Base-by-base conservation (phyloP, 1,140 invertebrate species). In the Ips typographus region DNA sequence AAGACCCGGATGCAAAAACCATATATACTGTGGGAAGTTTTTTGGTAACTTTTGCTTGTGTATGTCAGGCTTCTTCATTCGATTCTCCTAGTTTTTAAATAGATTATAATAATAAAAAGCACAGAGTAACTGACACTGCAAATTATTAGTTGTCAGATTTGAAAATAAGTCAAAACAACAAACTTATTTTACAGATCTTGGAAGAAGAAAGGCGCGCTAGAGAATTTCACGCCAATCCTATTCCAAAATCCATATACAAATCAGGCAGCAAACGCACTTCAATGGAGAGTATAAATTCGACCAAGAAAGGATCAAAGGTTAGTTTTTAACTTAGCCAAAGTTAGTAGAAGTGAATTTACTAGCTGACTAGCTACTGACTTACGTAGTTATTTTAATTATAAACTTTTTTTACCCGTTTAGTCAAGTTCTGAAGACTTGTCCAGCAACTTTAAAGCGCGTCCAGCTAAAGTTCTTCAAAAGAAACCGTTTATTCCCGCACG, bases 211-310 rank as follows among this genome's bases (percentile, higher is more conserved):
- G 78, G 65, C 78, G 78, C 68, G 71, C 74, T 6, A 68, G 77
- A 4, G 77, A 82, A 62, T 84, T 83, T 72, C 80, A 81, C 71
- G 82, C 82, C 4, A 79, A 78, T 5, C 82, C 81, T 1, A 44
- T 79, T 22, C 82, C 82, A 3, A 76, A 78, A 40, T 78, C 76
- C 62, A 67, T 75, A 37, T 59, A 61, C 36, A 44, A n/a, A 38
- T 44, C 39, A 38, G 39, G 22, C 5, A 4, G 8, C 39, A 49
- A 49, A 8, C 22, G 44, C 44, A 49, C 44, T 8, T 6, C 22
- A 3, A 49, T 22, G 44, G 44, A 8, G 22, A 49, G 44, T 49
- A 49, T 49, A 49, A 3, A 22, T 2, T 49, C 7, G 22, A 49
- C 44, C 7, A 49, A 49, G 7, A 49, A 49, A 22, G 7, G 44